Base-by-base conservation (phyloP, 2,888 invertebrate species). In the Sinotaia quadrata region DNA sequence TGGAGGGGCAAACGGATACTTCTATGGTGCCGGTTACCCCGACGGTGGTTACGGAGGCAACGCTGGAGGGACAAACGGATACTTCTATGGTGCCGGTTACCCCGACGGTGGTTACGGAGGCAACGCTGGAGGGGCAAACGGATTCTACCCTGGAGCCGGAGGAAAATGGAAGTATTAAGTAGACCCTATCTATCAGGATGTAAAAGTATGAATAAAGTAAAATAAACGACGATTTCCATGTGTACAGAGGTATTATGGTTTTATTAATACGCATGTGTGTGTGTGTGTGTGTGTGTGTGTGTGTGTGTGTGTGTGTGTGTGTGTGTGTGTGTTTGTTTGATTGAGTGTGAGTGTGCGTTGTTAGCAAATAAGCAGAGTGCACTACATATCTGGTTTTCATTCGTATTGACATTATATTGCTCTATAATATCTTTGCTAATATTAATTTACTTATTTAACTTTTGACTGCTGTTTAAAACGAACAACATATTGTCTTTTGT, bases 291-390 rank as follows among this genome's bases (percentile, higher is more conserved):
- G 57, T 33, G 36, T 63, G 18, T 52, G 52, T 54, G 34, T 56
- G 65, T 54, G 65, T 44, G 56, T 31, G 41, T 65, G 41, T 65
- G 41, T 41, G 41, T 31, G 47, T 56, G 56, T 58, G 44, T 36
- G 49, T 36, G 58, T 66, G 67, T 59, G n/a, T n/a, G n/a, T n/a
- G n/a, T n/a, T n/a, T n/a, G n/a, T n/a, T n/a, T n/a, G n/a, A n/a
- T n/a, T n/a, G 49, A 36, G 57, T 58, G 58, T 59, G 37, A 34
- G 59, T 52, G 52, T 52, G 47, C 41, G 52, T 59, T 47, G 18
- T 33, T 29, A 52, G 1, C 41, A 5, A n/a, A 29, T 37, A 27
- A 5, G 2, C 12, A n/a, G 0, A 10, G 24, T 4, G 12, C 12
- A 21, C 21, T 8, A 51, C 12, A 51, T 1, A 2, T 18, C 21